A percentile compares a stretch with the other conserved stretches of the same genome.
Conservation (phyloP, 53 echinoderm and acorn worm genomes). For the Holothuria scabra region DNA sequence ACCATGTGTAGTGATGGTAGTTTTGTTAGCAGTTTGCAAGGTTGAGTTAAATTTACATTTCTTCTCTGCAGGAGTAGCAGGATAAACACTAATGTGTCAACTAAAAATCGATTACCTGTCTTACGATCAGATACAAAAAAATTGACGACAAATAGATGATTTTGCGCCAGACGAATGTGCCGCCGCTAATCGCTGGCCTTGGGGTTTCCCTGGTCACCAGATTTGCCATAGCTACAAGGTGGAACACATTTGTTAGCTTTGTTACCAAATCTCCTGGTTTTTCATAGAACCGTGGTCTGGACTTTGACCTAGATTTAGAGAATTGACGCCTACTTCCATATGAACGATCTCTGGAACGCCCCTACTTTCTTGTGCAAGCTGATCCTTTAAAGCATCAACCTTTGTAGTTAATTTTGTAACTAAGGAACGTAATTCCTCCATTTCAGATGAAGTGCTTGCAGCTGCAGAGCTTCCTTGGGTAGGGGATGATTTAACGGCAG, state of each 20-base stretch:
- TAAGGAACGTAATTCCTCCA: background rate
- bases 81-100: conserved; percentile 1
- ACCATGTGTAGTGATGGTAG: conserved; percentile 51
- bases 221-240: conserved; percentile 23
- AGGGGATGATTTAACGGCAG: background rate
- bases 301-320: background rate
- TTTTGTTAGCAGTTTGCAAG: conserved; percentile 27
- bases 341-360: too few relatives aligned
- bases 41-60: background rate
- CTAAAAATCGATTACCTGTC: background rate
- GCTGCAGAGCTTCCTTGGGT: background rate
- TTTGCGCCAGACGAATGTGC: conserved; percentile 41
- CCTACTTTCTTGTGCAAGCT: too few relatives aligned
- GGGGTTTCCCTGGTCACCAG: conserved; percentile 30
- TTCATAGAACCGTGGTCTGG: background rate
- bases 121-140: background rate
- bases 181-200: conserved; percentile 58
- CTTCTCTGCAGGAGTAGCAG: background rate
- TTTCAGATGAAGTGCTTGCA: background rate
- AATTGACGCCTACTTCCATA: too few relatives aligned
- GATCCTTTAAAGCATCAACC: background rate
- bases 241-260: conserved; percentile 33
- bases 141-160: conserved; percentile 41
- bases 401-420: background rate
- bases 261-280: background rate